Conservation (phyloP, 2,797 vertebrate species). For the Monodelphis domestica region DNA sequence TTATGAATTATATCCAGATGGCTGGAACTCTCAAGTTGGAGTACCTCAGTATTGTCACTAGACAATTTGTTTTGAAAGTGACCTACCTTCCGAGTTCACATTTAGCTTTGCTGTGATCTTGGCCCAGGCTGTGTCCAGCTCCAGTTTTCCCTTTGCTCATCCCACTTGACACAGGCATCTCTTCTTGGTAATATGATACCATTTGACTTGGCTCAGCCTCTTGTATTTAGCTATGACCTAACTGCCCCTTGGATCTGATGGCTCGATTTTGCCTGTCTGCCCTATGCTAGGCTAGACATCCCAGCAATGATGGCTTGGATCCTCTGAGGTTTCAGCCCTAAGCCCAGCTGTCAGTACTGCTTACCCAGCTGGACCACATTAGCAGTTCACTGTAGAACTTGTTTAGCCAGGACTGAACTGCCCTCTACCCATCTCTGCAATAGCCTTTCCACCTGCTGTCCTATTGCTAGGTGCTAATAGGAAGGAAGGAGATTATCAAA, state of each 20-base stretch:
- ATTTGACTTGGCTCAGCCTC: slow-evolving; percentile 4
- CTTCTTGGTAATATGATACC: background rate
- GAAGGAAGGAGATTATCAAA: background rate
- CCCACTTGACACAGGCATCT: background rate
- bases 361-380: slow-evolving; percentile 7
- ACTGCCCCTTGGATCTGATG: background rate
- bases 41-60: background rate
- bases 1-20: background rate
- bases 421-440: background rate
- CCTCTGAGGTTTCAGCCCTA: background rate
- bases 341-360: slow-evolving; percentile 1
- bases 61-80: background rate
- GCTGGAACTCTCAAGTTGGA: background rate
- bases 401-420: background rate
- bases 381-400: background rate
- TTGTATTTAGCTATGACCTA: slow-evolving; percentile 4
- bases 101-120: background rate
- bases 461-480: background rate
- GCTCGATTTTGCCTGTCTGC: background rate
- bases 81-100: background rate
- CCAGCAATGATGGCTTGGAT: background rate
- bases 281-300: background rate
- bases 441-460: background rate
- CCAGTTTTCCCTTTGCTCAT: background rate
- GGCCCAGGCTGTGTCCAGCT: background rate